Evolutionary conservation across 1,140 invertebrate genomes (phyloP), one percentile per base, ranked within the genome.

Genomic region (Ceratina australensis): DNA sequence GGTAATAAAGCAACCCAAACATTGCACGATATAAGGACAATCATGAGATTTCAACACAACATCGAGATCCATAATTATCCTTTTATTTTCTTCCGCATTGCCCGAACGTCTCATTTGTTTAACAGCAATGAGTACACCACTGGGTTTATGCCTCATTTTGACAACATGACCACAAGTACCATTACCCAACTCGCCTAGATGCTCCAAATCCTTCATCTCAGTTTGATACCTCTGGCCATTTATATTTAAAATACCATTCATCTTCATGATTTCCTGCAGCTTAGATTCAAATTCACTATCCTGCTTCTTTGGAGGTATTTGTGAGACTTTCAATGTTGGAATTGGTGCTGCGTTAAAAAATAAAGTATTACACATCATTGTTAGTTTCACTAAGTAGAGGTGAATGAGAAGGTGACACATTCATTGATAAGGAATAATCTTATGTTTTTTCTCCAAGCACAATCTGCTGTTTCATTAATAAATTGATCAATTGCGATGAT

Each of bases 61-160:
- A 90, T 99, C 98, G 81, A 99, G 93, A 93, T 99, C 99, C 98
- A 99, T 99, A 63, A 99, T 96, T 71, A 99, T 99, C 83, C 98
- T 94, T 92, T 99, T 99, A 78, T 98, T 99, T 92, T 99, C 98
- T 91, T 99, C 98, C 18, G 95, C 95, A 90, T 99, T 99, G 16
- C 98, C 97, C 13, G 98, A 98, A 56, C 98, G 94, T 78, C 98
- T 94, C 98, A 99, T 99, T 96, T 99, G 98, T 95, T 99, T 99
- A 0, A 99, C 98, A 79, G 98, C 98, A 89, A 99, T 98, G 47
- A 97, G 94, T 86, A 95, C 95, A 26, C 94, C 94, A 81, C 97
- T 98, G 13, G 95, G 95, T 90, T 95, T 96, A 91, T 99, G 98
- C 79, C 95, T 92, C 98, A 99, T 99, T 93, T 98, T 98, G 2